Percentiles rank a stretch among this genome's conserved stretches.
These are phyloP conservation scores for Patella depressa DNA, from an alignment of 2,888 invertebrate species.

Conservation along the genomic window DNA sequence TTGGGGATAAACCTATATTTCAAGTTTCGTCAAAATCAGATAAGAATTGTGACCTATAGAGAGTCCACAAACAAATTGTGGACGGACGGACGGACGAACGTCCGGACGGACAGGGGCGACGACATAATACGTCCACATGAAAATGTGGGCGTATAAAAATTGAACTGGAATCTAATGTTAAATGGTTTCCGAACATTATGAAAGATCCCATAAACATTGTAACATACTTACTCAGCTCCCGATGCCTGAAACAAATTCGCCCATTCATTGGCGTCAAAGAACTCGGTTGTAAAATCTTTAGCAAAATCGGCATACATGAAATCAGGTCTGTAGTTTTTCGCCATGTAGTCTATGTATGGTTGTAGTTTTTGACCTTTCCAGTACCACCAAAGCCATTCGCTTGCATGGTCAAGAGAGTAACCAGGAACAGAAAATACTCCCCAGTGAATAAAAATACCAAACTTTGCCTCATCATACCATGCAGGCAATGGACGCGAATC, in stretches of 20 bases:
- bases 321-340: constrained; percentile 84
- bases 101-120: no score
- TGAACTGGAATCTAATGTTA: no score
- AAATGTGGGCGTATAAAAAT: no score
- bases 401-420: constrained; percentile 84
- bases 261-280: constrained; percentile 89
- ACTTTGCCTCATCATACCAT: constrained; percentile 73
- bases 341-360: constrained; percentile 78
- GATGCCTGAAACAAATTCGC: constrained; percentile 85
- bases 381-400: constrained; percentile 71
- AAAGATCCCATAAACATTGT: background rate
- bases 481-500: constrained; percentile 81
- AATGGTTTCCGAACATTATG: no score
- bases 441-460: constrained; percentile 74
- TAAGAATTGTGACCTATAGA: no score
- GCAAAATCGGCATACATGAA: constrained; percentile 95
- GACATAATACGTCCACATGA: no score
- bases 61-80: no score
- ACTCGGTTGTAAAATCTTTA: constrained; percentile 85
- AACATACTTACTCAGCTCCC: constrained; percentile 80
- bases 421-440: constrained; percentile 72
- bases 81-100: no score
- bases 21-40: no score
- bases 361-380: constrained; percentile 49
- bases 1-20: no score